Conservation (phyloP, 2,113 vertebrate species). For the Oncorhynchus tshawytscha region DNA sequence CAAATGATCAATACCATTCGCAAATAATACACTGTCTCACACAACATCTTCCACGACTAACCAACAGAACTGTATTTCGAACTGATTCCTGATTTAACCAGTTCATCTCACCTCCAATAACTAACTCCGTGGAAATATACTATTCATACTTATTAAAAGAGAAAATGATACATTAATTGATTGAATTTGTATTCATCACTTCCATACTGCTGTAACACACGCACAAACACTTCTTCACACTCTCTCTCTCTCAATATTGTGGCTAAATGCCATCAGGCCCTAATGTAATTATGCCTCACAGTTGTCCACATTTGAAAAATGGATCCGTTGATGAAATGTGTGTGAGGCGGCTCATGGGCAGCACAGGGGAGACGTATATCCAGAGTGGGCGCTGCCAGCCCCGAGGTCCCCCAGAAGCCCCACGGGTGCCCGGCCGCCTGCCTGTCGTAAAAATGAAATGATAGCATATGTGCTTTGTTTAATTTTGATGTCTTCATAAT, state of each 20-base stretch:
- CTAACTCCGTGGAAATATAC: not conserved
- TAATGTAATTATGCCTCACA: conserved; percentile 99
- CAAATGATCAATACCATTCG: not conserved
- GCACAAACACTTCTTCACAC: conserved; percentile 28
- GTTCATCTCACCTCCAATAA: not conserved
- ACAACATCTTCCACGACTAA: not conserved
- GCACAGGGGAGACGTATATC: conserved; percentile 88
- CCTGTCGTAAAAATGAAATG: conserved; percentile 96
- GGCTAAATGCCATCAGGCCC: conserved; percentile 88
- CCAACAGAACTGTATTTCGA: not conserved
- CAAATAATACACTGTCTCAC: not conserved
- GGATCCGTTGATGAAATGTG: conserved; percentile 99
- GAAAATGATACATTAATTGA: not conserved
- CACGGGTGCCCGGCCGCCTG: conserved; percentile 88
- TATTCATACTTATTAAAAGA: not conserved
- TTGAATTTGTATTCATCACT: not conserved
- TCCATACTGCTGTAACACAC: not conserved
- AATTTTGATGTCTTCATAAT: conserved; percentile 99
- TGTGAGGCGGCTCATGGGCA: conserved; percentile 83
- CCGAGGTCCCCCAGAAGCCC: conserved; percentile 81
- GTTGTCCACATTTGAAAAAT: conserved; percentile 99
- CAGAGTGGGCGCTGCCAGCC: conserved; percentile 90
- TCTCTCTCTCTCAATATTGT: conserved; percentile 60
- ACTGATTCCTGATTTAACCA: not conserved
- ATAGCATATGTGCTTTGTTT: conserved; percentile 99